phyloP scores from a whole-genome alignment of 2,113 vertebrate species.

The Tetrax tetrax region DNA sequence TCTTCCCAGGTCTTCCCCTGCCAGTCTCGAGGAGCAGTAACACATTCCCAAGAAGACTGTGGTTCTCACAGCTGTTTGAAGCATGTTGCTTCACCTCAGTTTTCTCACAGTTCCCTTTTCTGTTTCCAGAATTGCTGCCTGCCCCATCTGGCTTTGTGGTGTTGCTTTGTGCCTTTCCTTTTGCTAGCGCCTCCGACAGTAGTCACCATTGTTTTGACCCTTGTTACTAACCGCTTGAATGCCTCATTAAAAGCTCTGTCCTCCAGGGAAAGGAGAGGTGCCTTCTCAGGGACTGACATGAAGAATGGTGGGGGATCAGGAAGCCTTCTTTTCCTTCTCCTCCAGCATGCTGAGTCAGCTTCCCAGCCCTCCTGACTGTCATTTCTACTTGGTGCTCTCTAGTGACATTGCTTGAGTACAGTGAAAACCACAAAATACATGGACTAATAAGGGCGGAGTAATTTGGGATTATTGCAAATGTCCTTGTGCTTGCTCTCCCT shows the following conservation, averaged over 20 bases:
- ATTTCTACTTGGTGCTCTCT: conserved; percentile 10
- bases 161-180: not conserved
- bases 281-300: not conserved
- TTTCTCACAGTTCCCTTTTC: conserved; percentile 15
- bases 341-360: conserved; percentile 39
- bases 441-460: conserved; percentile 36
- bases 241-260: not conserved
- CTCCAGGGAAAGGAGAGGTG: not conserved
- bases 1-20: too few species aligned
- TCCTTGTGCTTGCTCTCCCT: conserved; percentile 55
- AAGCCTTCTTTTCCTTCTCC: not conserved
- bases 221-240: not conserved
- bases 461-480: conserved; percentile 51
- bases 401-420: conserved; percentile 28
- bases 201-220: not conserved
- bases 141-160: not conserved
- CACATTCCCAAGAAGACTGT: not conserved
- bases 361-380: not conserved
- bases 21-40: not conserved
- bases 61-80: not conserved
- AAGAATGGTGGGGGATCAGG: not conserved
- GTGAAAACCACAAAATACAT: conserved; percentile 49
- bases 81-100: not conserved
- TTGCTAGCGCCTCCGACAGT: not conserved
- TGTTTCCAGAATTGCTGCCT: not conserved